Percentiles rank a stretch among this genome's conserved stretches.
Evolutionary conservation across 2,888 invertebrate species (phyloP).

Genomic region (Drosophila mimetica): DNA sequence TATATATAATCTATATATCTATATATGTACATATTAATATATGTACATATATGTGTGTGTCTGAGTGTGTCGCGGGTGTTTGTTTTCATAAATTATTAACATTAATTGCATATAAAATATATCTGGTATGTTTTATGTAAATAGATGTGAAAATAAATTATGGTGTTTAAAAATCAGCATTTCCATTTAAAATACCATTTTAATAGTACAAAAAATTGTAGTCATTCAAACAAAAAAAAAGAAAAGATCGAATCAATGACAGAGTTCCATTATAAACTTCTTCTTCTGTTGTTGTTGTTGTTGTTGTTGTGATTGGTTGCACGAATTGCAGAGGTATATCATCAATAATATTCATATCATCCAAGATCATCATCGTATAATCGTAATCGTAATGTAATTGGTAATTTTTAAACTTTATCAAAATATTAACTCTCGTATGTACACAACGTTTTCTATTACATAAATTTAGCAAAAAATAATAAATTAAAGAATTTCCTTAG

Average conservation of each 20-base stretch:
- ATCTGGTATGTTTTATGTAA: conserved; percentile 41
- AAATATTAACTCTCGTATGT: conserved; percentile 40
- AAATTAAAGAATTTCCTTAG: conserved; percentile 32
- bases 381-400: conserved; percentile 28
- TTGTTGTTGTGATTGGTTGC: conserved; percentile 36
- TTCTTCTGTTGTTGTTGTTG: conserved; percentile 23
- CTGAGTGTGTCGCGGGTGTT: conserved; percentile 25
- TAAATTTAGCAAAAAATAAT: conserved; percentile 58
- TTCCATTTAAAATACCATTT: conserved; percentile 15
- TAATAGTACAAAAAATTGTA: conserved; percentile 6
- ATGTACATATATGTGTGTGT: conserved; percentile 13
- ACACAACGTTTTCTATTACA: conserved; percentile 59
- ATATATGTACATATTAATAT: conserved; percentile 48
- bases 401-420: conserved; percentile 36
- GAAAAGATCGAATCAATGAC: conserved; percentile 8
- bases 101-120: conserved; percentile 58
- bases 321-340: conserved; percentile 65
- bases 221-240: conserved; percentile 18
- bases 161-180: conserved; percentile 42
- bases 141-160: conserved; percentile 69
- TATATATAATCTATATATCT: too few relatives aligned
- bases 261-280: conserved; percentile 16
- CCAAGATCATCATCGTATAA: conserved; percentile 24
- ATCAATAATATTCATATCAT: conserved; percentile 42
- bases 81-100: conserved; percentile 73